These are phyloP conservation scores for Cosmopolites sordidus DNA, from an alignment of 2,888 invertebrate genomes.

Conservation along the genomic window DNA sequence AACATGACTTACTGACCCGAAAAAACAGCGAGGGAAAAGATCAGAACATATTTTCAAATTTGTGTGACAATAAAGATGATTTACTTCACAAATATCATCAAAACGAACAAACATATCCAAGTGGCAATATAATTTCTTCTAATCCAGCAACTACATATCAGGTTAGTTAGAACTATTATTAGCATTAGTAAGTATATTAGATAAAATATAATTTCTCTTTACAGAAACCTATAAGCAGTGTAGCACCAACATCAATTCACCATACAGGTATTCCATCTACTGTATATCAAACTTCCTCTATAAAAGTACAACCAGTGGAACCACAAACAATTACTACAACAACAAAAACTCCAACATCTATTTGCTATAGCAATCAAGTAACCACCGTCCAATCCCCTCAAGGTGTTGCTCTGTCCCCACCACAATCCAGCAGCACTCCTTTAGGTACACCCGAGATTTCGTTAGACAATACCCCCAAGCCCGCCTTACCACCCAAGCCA, in stretches of 20 bases:
- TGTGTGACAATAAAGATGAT: slow-evolving; percentile 20
- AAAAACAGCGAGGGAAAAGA: slow-evolving; percentile 35
- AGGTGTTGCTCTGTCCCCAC: slow-evolving; percentile 51
- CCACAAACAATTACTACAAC: slow-evolving; percentile 61
- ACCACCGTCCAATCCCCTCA: slow-evolving; percentile 36
- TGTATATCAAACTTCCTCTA: slow-evolving; percentile 76
- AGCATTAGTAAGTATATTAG: no score
- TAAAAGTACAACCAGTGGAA: slow-evolving; percentile 76
- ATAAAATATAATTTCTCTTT: background rate
- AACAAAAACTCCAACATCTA: slow-evolving; percentile 21
- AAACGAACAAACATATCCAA: slow-evolving; percentile 30
- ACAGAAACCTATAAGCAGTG: slow-evolving; percentile 81
- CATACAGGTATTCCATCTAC: slow-evolving; percentile 67
- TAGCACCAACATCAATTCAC: slow-evolving; percentile 73
- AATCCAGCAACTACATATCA: slow-evolving; percentile 31
- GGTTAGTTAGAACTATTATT: slow-evolving; percentile 27
- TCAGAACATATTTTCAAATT: slow-evolving; percentile 24
- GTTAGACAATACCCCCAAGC: slow-evolving; percentile 52
- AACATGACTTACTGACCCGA: slow-evolving; percentile 47
- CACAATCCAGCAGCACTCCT: slow-evolving; percentile 60
- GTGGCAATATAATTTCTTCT: slow-evolving; percentile 20
- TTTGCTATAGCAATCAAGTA: slow-evolving; percentile 24
- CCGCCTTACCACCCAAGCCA: slow-evolving; percentile 81
- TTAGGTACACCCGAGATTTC: slow-evolving; percentile 50
- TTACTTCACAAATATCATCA: slow-evolving; percentile 24